Evolutionary conservation across 2,113 vertebrate genomes (phyloP).

Genomic region (Nothoprocta pentlandii): DNA sequence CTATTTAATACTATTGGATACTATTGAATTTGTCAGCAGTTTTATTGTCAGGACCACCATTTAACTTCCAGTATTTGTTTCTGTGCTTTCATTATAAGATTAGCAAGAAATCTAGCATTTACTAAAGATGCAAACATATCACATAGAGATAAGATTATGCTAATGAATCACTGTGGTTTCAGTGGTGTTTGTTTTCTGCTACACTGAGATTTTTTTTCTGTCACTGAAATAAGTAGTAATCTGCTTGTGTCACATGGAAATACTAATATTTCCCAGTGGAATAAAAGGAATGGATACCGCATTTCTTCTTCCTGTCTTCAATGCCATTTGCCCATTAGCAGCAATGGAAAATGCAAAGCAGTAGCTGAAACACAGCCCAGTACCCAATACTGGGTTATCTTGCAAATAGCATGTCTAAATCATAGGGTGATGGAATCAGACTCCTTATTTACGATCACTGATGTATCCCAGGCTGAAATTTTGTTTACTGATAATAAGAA

Average conservation of each 20-base stretch:
- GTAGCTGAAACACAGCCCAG: not conserved
- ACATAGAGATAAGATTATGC: not conserved
- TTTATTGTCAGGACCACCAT: not conserved
- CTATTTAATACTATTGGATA: not conserved
- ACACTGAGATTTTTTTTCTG: not conserved
- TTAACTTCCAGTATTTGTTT: not conserved
- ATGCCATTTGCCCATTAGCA: not conserved
- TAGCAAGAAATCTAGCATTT: not conserved
- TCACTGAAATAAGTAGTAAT: not conserved
- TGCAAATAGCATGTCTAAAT: not conserved
- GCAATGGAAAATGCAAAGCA: not conserved
- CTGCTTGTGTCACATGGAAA: not conserved
- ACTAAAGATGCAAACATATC: not conserved
- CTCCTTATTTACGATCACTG: not conserved
- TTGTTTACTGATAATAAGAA: not conserved
- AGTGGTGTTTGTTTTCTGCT: not conserved
- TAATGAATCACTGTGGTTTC: not conserved
- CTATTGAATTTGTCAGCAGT: not conserved
- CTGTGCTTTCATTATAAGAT: not conserved
- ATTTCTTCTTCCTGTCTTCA: not conserved
- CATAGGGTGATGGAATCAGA: not conserved
- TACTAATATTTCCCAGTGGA: rapidly evolving
- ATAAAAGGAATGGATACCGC: rapidly evolving
- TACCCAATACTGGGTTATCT: not conserved
- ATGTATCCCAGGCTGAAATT: not conserved